phyloP scores from a whole-genome alignment of 1,140 invertebrate species.

The Atta colombica region DNA sequence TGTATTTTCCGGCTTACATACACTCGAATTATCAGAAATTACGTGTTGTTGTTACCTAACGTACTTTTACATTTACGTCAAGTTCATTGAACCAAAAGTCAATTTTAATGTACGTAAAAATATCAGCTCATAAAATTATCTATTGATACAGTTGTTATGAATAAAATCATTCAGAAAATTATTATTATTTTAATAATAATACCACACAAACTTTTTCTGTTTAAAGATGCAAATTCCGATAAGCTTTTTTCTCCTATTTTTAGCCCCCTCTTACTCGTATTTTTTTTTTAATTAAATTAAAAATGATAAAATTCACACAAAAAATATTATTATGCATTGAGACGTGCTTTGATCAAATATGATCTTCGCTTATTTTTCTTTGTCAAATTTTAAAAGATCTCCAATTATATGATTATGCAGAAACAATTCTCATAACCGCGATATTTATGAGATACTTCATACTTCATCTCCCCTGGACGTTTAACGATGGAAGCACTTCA shows the following conservation, averaged over 20 bases:
- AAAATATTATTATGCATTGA: too few species aligned
- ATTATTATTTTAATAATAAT: conserved; percentile 9
- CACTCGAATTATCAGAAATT: conserved; percentile 1
- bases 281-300: neutral
- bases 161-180: neutral
- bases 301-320: too few species aligned
- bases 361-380: too few species aligned
- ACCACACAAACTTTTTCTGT: neutral
- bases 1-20: conserved; percentile 17
- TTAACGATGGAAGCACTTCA: conserved; percentile 33
- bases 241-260: neutral
- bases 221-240: neutral
- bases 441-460: neutral
- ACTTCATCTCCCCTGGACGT: neutral
- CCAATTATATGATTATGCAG: neutral
- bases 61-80: conserved; percentile 24
- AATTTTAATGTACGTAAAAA: neutral
- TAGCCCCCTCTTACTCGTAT: neutral
- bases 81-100: conserved; percentile 34
- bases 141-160: neutral
- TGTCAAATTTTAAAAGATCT: neutral
- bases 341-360: too few species aligned
- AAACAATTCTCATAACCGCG: neutral
- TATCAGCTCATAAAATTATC: neutral
- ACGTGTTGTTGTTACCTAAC: conserved; percentile 30